A percentile compares a stretch with the other conserved stretches of the same genome.
phyloP scores from a whole-genome alignment of 2,113 vertebrate species.

The Cochlearius cochlearius region DNA sequence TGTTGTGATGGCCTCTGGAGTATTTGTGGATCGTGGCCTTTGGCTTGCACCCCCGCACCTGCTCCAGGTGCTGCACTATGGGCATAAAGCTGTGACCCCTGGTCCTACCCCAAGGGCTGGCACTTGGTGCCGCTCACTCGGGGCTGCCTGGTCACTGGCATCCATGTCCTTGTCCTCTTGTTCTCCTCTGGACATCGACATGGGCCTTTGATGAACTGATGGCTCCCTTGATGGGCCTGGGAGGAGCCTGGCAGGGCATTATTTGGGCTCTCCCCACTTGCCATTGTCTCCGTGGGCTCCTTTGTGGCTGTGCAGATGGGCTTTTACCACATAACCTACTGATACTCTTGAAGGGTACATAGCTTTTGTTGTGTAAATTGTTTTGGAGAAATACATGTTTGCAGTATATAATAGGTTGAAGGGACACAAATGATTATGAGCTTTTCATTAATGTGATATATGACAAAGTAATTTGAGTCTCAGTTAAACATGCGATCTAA shows the following conservation, averaged over 20 bases:
- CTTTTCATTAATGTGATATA: neutral
- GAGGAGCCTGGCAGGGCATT: neutral
- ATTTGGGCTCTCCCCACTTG: neutral
- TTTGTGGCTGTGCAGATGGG: neutral
- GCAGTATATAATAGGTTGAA: neutral
- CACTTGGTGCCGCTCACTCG: fast-evolving
- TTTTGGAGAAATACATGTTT: neutral
- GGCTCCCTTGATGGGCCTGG: neutral
- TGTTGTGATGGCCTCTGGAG: neutral
- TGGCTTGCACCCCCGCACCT: neutral
- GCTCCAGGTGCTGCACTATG: neutral
- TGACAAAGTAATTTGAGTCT: neutral
- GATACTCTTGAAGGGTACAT: neutral
- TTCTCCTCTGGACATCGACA: neutral
- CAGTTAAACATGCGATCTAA: neutral
- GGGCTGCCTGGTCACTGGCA: neutral
- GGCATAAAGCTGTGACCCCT: neutral
- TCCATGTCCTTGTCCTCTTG: fast-evolving
- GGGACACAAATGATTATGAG: neutral
- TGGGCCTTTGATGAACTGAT: neutral
- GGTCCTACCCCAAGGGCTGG: neutral
- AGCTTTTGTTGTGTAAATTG: neutral
- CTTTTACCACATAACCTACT: neutral
- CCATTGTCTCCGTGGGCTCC: neutral
- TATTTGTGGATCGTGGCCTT: neutral